These are phyloP conservation scores for Stictonetta naevosa DNA, from an alignment of 2,113 vertebrate species.

Conservation along the genomic window DNA sequence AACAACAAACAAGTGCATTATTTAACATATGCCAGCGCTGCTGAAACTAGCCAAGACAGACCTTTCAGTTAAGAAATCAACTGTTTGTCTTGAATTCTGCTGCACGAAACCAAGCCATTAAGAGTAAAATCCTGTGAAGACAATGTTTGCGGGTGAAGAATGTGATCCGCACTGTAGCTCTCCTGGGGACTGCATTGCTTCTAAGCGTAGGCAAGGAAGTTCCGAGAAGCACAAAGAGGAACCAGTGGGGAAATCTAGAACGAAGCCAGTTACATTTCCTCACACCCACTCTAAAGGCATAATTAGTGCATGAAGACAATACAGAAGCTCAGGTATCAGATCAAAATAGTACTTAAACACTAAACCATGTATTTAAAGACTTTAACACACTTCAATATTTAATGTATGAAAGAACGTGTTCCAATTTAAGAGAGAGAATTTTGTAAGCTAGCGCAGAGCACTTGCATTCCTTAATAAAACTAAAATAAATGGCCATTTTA, in stretches of 20 bases:
- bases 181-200: not conserved
- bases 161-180: not conserved
- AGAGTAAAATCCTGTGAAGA: not conserved
- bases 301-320: not conserved
- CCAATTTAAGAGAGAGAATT: not conserved
- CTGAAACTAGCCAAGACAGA: not conserved
- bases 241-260: not conserved
- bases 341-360: not conserved
- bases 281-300: not conserved
- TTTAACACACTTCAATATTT: not conserved
- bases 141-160: not conserved
- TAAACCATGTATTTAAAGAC: slow-evolving; percentile 14
- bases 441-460: slow-evolving; percentile 3
- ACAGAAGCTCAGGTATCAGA: not conserved
- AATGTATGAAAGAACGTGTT: not conserved
- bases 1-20: not conserved
- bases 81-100: not conserved
- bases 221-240: not conserved
- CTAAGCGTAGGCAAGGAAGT: not conserved
- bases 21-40: not conserved
- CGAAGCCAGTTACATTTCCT: slow-evolving; percentile 17
- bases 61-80: not conserved
- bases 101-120: not conserved
- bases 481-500: slow-evolving; percentile 57
- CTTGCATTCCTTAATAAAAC: slow-evolving; percentile 48